Base-by-base conservation (phyloP, 2,888 invertebrate species). In the Cinara cedri region DNA sequence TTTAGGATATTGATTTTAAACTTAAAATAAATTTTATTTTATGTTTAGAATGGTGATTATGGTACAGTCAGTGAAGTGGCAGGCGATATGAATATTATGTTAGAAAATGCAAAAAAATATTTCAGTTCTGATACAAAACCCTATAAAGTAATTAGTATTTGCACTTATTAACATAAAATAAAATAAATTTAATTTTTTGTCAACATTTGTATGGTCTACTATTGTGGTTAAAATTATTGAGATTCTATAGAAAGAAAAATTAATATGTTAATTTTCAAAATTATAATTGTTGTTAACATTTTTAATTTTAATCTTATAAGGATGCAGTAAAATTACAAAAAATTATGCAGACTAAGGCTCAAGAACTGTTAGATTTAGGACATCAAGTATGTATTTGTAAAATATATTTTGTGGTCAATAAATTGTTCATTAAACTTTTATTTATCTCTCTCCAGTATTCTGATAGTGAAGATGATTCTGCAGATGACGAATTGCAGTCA, bases 81-180 rank as follows among this genome's bases (percentile, higher is more conserved):
- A 0, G 93, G 93, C 0, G 98, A 99, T 85, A 90, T 99, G 88
- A 96, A 96, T 85, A 90, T 97, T 70, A 96, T 98, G 92, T 95
- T 98, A 86, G 96, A 97, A 85, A 99, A 99, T 87, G 98, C 98
- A 14, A 94, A 93, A 85, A 91, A 92, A 84, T 96, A 96, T 85
- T 96, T 95, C 86, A 87, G 92, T 63, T 90, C 92, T 70, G 91
- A 92, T 57, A 94, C 95, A 60, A 90, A 91, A 83, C 88, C 95
- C 16, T 94, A 94, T 85, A 93, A 93, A 86, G 93, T 92, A 86
- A 85, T 46, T 44, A 10, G 1, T 51, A 44, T 57, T 21, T 16
- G 34, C 9, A n/a, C 11, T 42, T 51, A 16, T 66, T 24, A 24
- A 26, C 6, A 19, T 16, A n/a, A 3, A 16, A 11, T 24, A 19